A percentile compares a stretch with the other conserved stretches of the same genome.
Conservation (phyloP, 2,797 vertebrate species). For the Manis javanica region DNA sequence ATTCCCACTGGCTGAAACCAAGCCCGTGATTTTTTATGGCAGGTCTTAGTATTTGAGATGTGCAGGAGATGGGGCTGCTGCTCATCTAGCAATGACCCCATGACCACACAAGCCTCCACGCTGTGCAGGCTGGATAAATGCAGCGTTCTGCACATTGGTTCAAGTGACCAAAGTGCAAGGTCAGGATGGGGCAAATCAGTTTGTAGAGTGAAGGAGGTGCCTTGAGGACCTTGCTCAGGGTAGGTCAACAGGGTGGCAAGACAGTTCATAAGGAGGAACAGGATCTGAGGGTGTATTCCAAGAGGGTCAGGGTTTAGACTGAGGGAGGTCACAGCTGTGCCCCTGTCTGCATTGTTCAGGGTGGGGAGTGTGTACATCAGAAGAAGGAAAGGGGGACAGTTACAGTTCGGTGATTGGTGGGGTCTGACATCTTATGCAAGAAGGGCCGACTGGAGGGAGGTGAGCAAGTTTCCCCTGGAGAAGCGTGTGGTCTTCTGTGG, state of each 20-base stretch:
- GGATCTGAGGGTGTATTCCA: not conserved
- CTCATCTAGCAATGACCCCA: not conserved
- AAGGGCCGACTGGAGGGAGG: rapidly evolving
- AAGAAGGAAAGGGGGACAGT: not conserved
- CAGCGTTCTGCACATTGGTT: rapidly evolving
- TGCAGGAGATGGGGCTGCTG: not conserved
- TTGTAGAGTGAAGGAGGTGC: not conserved
- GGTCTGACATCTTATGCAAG: too few relatives aligned
- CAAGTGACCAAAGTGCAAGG: not conserved
- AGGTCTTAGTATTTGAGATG: not conserved
- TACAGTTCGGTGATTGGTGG: not conserved
- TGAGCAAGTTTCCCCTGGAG: rapidly evolving
- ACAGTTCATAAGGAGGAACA: not conserved
- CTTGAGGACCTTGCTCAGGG: too few relatives aligned
- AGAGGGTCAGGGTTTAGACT: not conserved
- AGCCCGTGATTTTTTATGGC: not conserved
- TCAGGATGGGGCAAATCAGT: rapidly evolving
- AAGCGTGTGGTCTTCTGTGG: not conserved
- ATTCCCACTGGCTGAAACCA: not conserved
- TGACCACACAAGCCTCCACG: not conserved
- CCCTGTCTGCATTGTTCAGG: not conserved
- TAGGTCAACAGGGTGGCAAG: not conserved
- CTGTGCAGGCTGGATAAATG: rapidly evolving
- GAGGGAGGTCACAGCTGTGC: not conserved
- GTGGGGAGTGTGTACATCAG: rapidly evolving